phyloP scores from a whole-genome alignment of 2,797 vertebrate species.

The Danio choprae region DNA sequence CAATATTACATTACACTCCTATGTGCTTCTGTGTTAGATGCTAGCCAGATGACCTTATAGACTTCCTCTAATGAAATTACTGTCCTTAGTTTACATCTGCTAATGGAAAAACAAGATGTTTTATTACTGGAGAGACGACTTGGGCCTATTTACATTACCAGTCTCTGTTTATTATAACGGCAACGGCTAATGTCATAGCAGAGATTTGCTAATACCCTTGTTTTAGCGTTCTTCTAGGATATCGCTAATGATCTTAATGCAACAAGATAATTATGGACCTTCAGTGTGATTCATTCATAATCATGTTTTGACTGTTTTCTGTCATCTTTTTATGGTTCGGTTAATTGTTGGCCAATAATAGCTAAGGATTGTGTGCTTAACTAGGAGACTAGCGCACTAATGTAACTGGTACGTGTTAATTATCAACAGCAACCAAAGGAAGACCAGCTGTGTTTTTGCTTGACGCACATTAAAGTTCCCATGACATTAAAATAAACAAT shows the following conservation, averaged over 20 bases:
- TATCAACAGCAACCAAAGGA: neutral
- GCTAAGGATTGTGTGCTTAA: neutral
- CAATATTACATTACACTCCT: conserved; percentile 4
- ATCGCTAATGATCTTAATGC: conserved; percentile 18
- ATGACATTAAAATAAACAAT: no score
- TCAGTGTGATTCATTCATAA: conserved; percentile 16
- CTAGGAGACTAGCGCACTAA: neutral
- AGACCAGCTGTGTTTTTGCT: conserved; percentile 12
- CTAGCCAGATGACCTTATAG: conserved; percentile 4
- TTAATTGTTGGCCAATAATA: conserved; percentile 1
- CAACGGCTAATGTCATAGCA: conserved; percentile 6
- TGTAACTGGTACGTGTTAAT: conserved; percentile 10
- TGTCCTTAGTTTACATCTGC: conserved; percentile 1
- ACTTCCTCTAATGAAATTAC: conserved; percentile 33
- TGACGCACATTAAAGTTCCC: neutral
- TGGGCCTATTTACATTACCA: conserved; percentile 31
- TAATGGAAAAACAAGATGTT: conserved; percentile 6
- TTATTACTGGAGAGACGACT: neutral
- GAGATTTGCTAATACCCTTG: conserved; percentile 24
- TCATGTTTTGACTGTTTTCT: conserved; percentile 23
- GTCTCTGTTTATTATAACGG: conserved; percentile 26
- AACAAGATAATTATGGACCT: neutral
- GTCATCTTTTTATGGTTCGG: neutral
- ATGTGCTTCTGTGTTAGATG: conserved; percentile 15
- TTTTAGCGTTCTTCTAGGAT: conserved; percentile 29